Base-by-base conservation (phyloP, 2,888 invertebrate genomes). In the Hydrotaea cyrtoneurina region DNA sequence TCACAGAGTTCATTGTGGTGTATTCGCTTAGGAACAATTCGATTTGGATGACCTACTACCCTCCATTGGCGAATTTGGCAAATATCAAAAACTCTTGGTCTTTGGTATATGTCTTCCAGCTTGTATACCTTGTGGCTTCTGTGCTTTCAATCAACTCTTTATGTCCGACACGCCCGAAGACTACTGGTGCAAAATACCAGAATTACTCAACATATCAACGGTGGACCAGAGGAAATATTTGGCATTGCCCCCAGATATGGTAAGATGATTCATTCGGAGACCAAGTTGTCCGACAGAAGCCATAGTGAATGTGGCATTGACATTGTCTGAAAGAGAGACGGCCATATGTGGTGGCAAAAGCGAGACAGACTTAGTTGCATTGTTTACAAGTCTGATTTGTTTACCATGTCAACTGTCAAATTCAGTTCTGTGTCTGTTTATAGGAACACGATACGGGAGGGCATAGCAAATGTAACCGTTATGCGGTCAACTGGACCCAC, bases 131-230 rank as follows among this genome's bases (percentile, higher is more conserved):
- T 97, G 97, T 89, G 97, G 97, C 39, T 98, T 97, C 92, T 96
- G 97, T 92, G 97, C 97, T 4, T 97, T 98, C 92, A 98, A 97
- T 93, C 98, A 98, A 93, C 94, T 98, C 50, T 98, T 98, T 93
- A 97, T 98, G 96, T 95, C 97, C n/a, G 96, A 97, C 88, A 95
- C 95, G 46, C 98, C 98, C 0, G 95, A 96, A 50, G 95, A 96
- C 59, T 96, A 97, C 93, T 97, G 97, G 97, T 98, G 98, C 90
- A 93, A 92, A 84, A 94, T 96, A 26, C 96, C 96, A 0, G 95
- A 95, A 87, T 92, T 97, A 80, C 91, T 93, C 74, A 89, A 91
- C 87, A 91, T 95, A 71, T 93, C 94, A 8, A 93, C 94, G 5
- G 90, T 92, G 86, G 93, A 94, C 75, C 93, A 94, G 89, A 93